Percentiles rank a stretch among this genome's conserved stretches.
Conservation (phyloP, 1,140 invertebrate genomes). For the Neodiprion pinetum region DNA sequence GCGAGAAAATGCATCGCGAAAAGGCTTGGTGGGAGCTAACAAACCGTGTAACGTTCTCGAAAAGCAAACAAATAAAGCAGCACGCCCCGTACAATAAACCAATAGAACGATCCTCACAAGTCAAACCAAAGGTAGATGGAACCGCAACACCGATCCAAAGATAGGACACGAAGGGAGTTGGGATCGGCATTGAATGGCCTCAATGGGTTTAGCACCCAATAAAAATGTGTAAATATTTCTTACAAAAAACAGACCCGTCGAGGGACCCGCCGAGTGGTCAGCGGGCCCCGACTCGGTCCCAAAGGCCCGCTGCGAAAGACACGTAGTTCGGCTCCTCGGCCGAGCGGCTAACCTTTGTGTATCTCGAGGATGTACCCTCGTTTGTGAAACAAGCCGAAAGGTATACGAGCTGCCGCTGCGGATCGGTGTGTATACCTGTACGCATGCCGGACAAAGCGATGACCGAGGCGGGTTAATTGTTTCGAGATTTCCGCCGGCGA, state of each 20-base stretch:
- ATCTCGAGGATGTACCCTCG: slow-evolving; percentile 41
- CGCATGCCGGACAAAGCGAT: slow-evolving; percentile 40
- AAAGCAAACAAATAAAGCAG: background rate
- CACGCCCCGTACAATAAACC: slow-evolving; percentile 31
- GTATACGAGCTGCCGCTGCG: slow-evolving; percentile 32
- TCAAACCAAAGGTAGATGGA: slow-evolving; percentile 21
- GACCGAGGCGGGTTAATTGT: slow-evolving; percentile 49
- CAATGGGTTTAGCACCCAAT: slow-evolving; percentile 53
- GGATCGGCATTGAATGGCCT: slow-evolving; percentile 24
- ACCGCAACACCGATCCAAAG: slow-evolving; percentile 21
- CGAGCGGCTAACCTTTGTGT: slow-evolving; percentile 51
- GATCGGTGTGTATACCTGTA: background rate
- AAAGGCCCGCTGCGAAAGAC: slow-evolving; percentile 11
- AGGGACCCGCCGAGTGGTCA: slow-evolving; percentile 8
- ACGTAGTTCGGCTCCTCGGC: background rate
- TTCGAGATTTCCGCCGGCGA: slow-evolving; percentile 41
- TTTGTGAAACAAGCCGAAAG: slow-evolving; percentile 59
- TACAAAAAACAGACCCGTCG: slow-evolving; percentile 37
- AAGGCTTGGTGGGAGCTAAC: slow-evolving; percentile 18
- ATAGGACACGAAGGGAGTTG: slow-evolving; percentile 25
- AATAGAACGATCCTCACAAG: slow-evolving; percentile 10
- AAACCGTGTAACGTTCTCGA: background rate
- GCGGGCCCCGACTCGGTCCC: background rate
- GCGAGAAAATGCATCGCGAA: too few species aligned
- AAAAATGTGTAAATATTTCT: slow-evolving; percentile 56